Evolutionary conservation across 92 coral and sea anemone species (phyloP), one percentile per base, ranked within the genome.

Genomic region (Muricea muricata): DNA sequence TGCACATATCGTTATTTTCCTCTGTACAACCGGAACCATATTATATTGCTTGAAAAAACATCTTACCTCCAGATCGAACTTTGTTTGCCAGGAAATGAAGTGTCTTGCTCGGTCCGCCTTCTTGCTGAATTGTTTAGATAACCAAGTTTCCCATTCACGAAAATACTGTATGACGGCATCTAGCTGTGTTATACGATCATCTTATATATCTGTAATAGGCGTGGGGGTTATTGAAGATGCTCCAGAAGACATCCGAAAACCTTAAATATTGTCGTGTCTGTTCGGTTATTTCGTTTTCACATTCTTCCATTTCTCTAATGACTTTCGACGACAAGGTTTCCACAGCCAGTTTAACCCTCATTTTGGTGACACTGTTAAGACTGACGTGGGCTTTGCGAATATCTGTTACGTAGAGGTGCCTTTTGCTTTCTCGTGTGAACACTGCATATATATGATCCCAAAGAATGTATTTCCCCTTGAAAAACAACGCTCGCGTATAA

Each of bases 291-390:
- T 37, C 67, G 29, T 75, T 84, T 41, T 75, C 88, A 84, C 65
- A 84, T 37, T 29, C 86, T 82, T 67, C 86, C 85, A 83, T 83
- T 9, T 83, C 87, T 32, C 71, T 52, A 9, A 69, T 55, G 14
- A 83, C 87, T 73, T 83, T 72, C 8, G 33, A 11, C 34, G 81
- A 83, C 47, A 83, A 23, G n/a, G n/a, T n/a, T n/a, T n/a, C n/a
- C n/a, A n/a, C n/a, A n/a, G n/a, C n/a, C n/a, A n/a, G n/a, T n/a
- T n/a, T n/a, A n/a, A n/a, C n/a, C n/a, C n/a, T n/a, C n/a, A n/a
- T n/a, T n/a, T n/a, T n/a, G n/a, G n/a, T n/a, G n/a, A n/a, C n/a
- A n/a, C n/a, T n/a, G n/a, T n/a, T n/a, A n/a, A n/a, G n/a, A n/a
- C n/a, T n/a, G n/a, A n/a, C n/a, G n/a, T n/a, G n/a, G n/a, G n/a